Base-by-base conservation (phyloP, 2,113 vertebrate genomes). In the Hylia prasina region DNA sequence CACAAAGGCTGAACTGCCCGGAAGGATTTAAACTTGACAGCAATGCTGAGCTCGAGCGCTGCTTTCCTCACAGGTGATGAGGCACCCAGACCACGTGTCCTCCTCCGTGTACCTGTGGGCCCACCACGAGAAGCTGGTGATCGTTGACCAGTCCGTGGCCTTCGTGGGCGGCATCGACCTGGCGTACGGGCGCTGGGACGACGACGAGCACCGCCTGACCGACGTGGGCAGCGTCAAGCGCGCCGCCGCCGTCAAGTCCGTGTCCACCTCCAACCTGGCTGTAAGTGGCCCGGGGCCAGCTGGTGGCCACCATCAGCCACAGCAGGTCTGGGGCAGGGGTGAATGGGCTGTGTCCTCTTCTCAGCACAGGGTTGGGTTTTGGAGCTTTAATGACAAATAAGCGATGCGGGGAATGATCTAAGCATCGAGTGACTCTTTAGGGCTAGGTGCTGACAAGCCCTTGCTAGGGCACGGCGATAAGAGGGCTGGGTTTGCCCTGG, bases 171-270 rank as follows among this genome's bases (percentile, higher is more conserved):
- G 99, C 68, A 99, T 99, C 0, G 99, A 99, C 96, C 95, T 99
- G 93, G 99, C 99, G 0, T 99, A 99, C 1, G 99, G 99, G 16
- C 98, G 99, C 68, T 99, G 99, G 99, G 99, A 99, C 21, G 99
- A 99, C 76, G 39, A 93, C 0, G 99, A 99, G 18, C 99, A 99
- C 87, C 98, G 99, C 19, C 98, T 99, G 90, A 99, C 99, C 0
- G 99, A 99, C 1, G 96, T 99, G 42, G 99, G 99, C 90, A 99
- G 99, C 0, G 99, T 99, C 40, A 99, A 99, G 8, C 97, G 99
- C 10, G 90, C 98, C 25, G 72, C 96, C 1, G 88, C 95, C 2
- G n/a, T 78, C 70, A 97, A 96, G 6, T 97, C 97, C 0, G 39
- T 85, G 71, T 97, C 96, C 0, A 27, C 44, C 0, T 48, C 44